These are phyloP conservation scores for Cherax destructor DNA, from an alignment of 1,140 invertebrate species.

Conservation along the genomic window DNA sequence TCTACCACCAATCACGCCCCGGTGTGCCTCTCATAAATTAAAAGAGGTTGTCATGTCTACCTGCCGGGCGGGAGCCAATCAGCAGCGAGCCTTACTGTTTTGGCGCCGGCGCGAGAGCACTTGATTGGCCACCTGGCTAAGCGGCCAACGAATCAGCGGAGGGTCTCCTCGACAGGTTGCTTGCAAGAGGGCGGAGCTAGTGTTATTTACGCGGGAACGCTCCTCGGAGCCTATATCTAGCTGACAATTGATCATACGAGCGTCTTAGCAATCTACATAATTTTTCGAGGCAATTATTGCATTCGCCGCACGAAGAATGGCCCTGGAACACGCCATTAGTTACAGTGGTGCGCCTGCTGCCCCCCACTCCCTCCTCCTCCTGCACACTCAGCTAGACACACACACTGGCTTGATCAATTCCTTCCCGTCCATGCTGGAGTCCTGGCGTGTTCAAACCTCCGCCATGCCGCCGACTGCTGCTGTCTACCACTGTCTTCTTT, in stretches of 20 bases:
- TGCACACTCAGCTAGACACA: background rate
- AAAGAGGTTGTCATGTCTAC: conserved; percentile 64
- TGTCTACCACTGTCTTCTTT: background rate
- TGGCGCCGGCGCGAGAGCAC: conserved; percentile 44
- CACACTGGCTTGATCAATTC: conserved; percentile 47
- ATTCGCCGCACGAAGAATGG: conserved; percentile 68
- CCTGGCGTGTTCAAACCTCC: background rate
- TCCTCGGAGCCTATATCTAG: conserved; percentile 61
- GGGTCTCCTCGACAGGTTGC: conserved; percentile 61
- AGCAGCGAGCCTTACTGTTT: conserved; percentile 45
- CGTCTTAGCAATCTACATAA: conserved; percentile 71
- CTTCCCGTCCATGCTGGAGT: background rate
- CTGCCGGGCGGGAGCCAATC: conserved; percentile 58
- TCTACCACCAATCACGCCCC: conserved; percentile 66
- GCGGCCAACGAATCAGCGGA: conserved; percentile 58
- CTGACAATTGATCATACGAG: conserved; percentile 68
- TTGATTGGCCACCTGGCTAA: conserved; percentile 64
- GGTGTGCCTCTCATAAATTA: conserved; percentile 63
- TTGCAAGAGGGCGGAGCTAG: conserved; percentile 63
- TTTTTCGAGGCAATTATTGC: conserved; percentile 71
- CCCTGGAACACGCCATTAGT: conserved; percentile 64
- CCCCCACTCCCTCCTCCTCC: conserved; percentile 1
- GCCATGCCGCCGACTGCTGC: background rate
- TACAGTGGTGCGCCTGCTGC: conserved; percentile 34
- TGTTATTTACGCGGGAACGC: conserved; percentile 67